Percentiles rank a stretch among this genome's conserved stretches.
Conservation (phyloP, 2,888 invertebrate genomes). For the Clostera curtula region DNA sequence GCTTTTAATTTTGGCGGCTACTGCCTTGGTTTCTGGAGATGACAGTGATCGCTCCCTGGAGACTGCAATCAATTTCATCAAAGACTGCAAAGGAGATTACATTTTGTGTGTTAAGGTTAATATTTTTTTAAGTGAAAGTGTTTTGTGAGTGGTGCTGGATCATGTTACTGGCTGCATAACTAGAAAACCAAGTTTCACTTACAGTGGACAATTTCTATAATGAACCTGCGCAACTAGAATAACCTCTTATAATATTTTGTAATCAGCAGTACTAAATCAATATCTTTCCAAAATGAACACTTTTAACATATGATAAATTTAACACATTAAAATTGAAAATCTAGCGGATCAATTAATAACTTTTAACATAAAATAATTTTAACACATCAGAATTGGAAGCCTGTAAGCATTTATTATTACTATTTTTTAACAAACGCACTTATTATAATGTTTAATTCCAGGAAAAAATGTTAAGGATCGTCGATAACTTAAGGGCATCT, state of each 20-base stretch:
- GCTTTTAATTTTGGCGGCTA: slow-evolving; percentile 46
- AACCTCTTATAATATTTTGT: too few relatives aligned
- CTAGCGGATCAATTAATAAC: too few relatives aligned
- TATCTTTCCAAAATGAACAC: too few relatives aligned
- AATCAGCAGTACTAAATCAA: too few relatives aligned
- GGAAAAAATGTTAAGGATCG: slow-evolving; percentile 82
- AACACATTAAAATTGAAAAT: too few relatives aligned
- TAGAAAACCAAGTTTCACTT: slow-evolving; percentile 21
- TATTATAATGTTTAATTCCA: too few relatives aligned
- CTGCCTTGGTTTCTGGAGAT: slow-evolving; percentile 55
- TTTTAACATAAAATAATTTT: too few relatives aligned
- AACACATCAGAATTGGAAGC: too few relatives aligned
- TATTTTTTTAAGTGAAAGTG: slow-evolving; percentile 65
- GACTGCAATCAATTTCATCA: slow-evolving; percentile 79
- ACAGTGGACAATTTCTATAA: slow-evolving; percentile 12
- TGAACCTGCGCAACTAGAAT: too few relatives aligned
- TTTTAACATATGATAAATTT: too few relatives aligned
- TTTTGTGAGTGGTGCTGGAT: slow-evolving; percentile 23
- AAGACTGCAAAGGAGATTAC: slow-evolving; percentile 82
- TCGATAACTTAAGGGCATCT: slow-evolving; percentile 71
- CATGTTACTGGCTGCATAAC: slow-evolving; percentile 15
- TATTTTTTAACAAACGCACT: too few relatives aligned
- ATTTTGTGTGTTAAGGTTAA: slow-evolving; percentile 83
- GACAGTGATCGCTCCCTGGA: slow-evolving; percentile 74
- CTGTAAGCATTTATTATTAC: too few relatives aligned